A percentile compares a stretch with the other conserved stretches of the same genome.
These are phyloP conservation scores for Dinothrombium tinctorium DNA, from an alignment of 1,140 invertebrate species.

Conservation along the genomic window DNA sequence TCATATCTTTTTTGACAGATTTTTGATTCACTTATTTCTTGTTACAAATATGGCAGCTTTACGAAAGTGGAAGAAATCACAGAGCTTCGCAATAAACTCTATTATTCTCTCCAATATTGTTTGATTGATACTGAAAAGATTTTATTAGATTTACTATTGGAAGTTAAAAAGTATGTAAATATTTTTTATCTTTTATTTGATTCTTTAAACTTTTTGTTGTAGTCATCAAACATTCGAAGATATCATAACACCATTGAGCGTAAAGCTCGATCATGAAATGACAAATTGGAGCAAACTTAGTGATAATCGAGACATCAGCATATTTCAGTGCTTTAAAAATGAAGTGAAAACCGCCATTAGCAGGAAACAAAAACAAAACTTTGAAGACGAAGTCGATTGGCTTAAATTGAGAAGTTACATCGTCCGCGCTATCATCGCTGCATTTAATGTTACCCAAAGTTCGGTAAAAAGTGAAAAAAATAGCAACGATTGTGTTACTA, in stretches of 20 bases:
- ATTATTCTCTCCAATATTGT: conserved; percentile 47
- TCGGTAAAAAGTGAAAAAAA: not conserved
- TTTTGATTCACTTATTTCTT: conserved; percentile 65
- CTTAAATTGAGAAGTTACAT: not conserved
- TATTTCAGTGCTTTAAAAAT: not conserved
- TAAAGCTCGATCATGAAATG: not conserved
- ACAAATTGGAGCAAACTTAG: not conserved
- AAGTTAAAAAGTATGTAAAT: not conserved
- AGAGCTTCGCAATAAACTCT: conserved; percentile 49
- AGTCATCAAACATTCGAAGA: not conserved
- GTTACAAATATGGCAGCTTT: conserved; percentile 82
- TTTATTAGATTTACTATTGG: not conserved
- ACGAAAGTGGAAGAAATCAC: conserved; percentile 62
- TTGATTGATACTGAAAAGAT: not conserved
- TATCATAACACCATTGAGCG: not conserved
- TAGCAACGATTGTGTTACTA: not conserved
- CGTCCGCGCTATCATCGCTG: not conserved
- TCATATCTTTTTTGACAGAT: conserved; percentile 31
- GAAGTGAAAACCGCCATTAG: too few species aligned
- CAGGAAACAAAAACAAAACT: not conserved
- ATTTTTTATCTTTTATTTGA: not conserved
- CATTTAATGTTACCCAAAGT: not conserved
- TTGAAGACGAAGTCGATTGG: not conserved
- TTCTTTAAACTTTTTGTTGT: not conserved
- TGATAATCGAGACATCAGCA: not conserved